Conservation (phyloP, 2,113 vertebrate genomes). For the Atlantisia rogersi region DNA sequence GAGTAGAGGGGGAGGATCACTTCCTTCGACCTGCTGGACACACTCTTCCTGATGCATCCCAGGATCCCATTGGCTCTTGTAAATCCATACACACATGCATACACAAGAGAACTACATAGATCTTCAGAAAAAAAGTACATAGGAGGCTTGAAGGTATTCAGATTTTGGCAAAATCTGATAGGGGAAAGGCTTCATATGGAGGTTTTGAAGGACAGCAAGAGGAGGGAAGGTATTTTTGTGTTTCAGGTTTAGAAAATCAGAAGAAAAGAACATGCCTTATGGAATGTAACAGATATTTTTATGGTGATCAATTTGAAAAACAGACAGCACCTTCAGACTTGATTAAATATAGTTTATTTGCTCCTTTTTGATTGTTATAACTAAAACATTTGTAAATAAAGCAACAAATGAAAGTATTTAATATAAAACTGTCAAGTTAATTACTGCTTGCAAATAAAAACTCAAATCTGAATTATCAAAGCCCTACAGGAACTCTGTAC, state of each 20-base stretch:
- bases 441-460: background rate
- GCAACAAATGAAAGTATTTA: background rate
- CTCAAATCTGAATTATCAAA: background rate
- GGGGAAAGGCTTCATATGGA: background rate
- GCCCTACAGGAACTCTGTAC: background rate
- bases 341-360: conserved; percentile 16
- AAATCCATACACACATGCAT: background rate
- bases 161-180: background rate
- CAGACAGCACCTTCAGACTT: background rate
- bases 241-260: background rate
- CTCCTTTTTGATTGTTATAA: background rate
- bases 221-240: background rate
- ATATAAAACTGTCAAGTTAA: background rate
- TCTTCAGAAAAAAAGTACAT: background rate
- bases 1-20: too few species aligned
- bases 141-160: background rate
- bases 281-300: background rate
- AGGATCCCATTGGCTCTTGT: background rate
- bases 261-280: background rate
- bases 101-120: background rate
- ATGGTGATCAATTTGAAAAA: background rate
- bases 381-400: background rate
- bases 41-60: too few species aligned
- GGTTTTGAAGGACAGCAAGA: background rate
- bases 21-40: too few species aligned